A percentile compares a stretch with the other conserved stretches of the same genome.
Evolutionary conservation across 2,888 invertebrate genomes (phyloP).

Genomic region (Drosophila meridionalis): DNA sequence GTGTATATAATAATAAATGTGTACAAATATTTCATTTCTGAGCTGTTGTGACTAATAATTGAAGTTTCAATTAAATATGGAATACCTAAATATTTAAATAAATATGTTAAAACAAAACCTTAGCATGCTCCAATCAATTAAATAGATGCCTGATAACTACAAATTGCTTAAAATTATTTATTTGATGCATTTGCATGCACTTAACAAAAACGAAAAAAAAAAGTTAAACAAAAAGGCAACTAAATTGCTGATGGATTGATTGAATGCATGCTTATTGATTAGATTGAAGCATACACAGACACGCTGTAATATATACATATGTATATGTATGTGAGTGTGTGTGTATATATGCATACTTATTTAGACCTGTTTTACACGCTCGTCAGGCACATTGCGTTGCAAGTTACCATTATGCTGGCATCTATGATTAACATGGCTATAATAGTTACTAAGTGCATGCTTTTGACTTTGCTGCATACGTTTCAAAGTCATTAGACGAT

Average conservation of each 20-base stretch:
- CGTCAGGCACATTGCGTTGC: slow-evolving; percentile 67
- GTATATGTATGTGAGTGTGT: no score
- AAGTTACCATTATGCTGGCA: slow-evolving; percentile 67
- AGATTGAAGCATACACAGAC: slow-evolving; percentile 18
- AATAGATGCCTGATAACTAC: not conserved
- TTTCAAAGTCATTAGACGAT: slow-evolving; percentile 68
- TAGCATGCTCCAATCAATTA: not conserved
- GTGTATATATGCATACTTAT: slow-evolving; percentile 4
- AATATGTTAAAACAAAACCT: not conserved
- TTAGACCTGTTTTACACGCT: slow-evolving; percentile 34
- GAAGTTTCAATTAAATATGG: not conserved
- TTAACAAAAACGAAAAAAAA: not conserved
- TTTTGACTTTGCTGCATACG: slow-evolving; percentile 68
- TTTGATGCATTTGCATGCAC: slow-evolving; percentile 1
- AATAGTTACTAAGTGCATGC: slow-evolving; percentile 79
- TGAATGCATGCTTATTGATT: slow-evolving; percentile 25
- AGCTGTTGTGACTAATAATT: not conserved
- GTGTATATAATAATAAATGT: no score
- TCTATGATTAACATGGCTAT: slow-evolving; percentile 75
- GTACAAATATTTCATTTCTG: no score
- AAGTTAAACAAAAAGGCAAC: not conserved
- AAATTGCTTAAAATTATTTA: slow-evolving; percentile 5
- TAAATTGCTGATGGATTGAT: slow-evolving; percentile 16
- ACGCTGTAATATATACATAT: not conserved
- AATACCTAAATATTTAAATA: not conserved